These are phyloP conservation scores for Lydus trimaculatus DNA, from an alignment of 2,888 invertebrate genomes.

Conservation along the genomic window DNA sequence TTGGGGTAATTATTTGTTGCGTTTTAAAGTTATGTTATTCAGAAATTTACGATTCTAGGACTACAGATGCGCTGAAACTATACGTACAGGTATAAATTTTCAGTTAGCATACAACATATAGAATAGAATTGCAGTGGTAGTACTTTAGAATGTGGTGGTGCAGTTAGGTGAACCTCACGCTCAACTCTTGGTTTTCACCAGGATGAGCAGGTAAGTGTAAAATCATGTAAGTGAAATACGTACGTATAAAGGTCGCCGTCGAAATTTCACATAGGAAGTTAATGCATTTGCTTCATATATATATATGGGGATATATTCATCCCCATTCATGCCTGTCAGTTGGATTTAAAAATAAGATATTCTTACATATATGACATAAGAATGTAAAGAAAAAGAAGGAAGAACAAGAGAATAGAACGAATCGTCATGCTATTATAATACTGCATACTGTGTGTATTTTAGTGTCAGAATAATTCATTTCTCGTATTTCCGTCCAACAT, in stretches of 20 bases:
- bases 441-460: slow-evolving; percentile 32
- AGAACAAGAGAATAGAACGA: neutral
- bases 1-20: neutral
- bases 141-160: neutral
- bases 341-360: slow-evolving; percentile 25
- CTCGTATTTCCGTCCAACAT: slow-evolving; percentile 47
- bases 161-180: slow-evolving; percentile 14
- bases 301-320: too few species aligned
- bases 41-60: neutral
- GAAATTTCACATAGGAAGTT: slow-evolving; percentile 25
- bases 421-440: slow-evolving; percentile 21
- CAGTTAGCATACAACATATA: slow-evolving; percentile 18
- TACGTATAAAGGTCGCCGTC: slow-evolving; percentile 21
- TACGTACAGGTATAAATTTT: slow-evolving; percentile 25
- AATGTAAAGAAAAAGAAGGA: neutral
- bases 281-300: slow-evolving; percentile 26
- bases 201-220: slow-evolving; percentile 44
- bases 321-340: slow-evolving; percentile 21
- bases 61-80: neutral
- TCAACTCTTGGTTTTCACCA: slow-evolving; percentile 27
- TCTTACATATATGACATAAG: slow-evolving; percentile 20
- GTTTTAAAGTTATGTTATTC: neutral
- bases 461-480: slow-evolving; percentile 50
- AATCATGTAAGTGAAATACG: slow-evolving; percentile 43
- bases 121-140: slow-evolving; percentile 10